Conservation (phyloP, 1,140 invertebrate species). For the Oryctes rhinoceros region DNA sequence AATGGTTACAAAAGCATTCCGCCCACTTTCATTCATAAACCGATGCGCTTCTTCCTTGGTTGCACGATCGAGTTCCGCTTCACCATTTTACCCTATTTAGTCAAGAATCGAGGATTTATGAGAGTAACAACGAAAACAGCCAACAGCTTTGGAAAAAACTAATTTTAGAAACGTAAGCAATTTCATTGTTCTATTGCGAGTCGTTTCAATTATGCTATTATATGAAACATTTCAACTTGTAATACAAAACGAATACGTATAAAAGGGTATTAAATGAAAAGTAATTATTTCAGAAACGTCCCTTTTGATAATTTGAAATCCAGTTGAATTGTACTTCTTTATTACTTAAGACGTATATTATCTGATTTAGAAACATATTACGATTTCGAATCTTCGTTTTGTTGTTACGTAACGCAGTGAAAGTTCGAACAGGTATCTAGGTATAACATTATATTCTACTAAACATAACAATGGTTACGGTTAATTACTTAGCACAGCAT, state of each 20-base stretch:
- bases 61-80: background rate
- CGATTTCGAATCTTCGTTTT: too few relatives aligned
- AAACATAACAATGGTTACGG: too few relatives aligned
- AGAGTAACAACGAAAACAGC: background rate
- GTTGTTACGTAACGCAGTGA: too few relatives aligned
- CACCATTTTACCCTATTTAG: background rate
- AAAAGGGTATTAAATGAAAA: background rate
- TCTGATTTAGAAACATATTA: too few relatives aligned
- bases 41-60: background rate
- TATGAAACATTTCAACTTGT: background rate
- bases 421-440: too few relatives aligned
- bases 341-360: too few relatives aligned
- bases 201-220: background rate
- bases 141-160: background rate
- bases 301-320: too few relatives aligned
- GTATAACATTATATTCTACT: too few relatives aligned
- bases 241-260: background rate
- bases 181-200: background rate
- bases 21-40: background rate
- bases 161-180: background rate
- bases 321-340: too few relatives aligned
- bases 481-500: too few relatives aligned
- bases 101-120: background rate
- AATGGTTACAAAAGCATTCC: constrained; percentile 14
- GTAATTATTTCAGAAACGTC: too few relatives aligned